Base-by-base conservation (phyloP, 2,888 invertebrate genomes). In the Caenorhabditis sulstoni region DNA sequence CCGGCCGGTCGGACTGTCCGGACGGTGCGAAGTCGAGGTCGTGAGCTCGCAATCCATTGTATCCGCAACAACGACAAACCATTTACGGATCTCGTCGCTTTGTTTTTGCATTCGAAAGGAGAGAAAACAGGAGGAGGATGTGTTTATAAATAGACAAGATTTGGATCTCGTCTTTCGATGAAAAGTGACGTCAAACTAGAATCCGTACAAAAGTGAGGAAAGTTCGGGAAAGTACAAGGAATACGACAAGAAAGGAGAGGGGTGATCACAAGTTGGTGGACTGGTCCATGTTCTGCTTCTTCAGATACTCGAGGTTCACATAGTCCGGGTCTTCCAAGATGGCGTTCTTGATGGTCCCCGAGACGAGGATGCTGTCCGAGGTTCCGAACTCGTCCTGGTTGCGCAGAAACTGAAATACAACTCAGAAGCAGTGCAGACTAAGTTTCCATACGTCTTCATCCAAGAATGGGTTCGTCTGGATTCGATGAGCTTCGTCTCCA, bases 301-400 rank as follows among this genome's bases (percentile, higher is more conserved):
- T 74, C 37, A 79, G 52, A 70, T 65, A 80, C 37, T 83, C 83
- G 20, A 83, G 75, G 67, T 83, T 83, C 20, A 81, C 83, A 62
- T 83, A 83, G 23, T 80, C 78, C 8, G 83, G 83, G 20, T 83
- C 83, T 18, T 81, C 73, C 47, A 59, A 35, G 4, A 61, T 53
- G 2, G 53, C 61, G 12, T 74, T 67, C 41, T 68, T 79, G 41
- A 79, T 58, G 8, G 75, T 80, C 20, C 67, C 71, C 11, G 80
- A 80, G 16, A 83, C 49, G 7, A 81, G 47, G 29, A 83, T 67
- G 65, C 83, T 83, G 53, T 81, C 83, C 12, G 77, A 74, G 20
- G 83, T 81, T 14, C 81, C 80, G 39, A 57, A 81, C 35, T 76
- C 78, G 55, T 81, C 79, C 12, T 53, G 53, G 14, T 39, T 52